A percentile compares a stretch with the other conserved stretches of the same genome.
Evolutionary conservation across 2,888 invertebrate species (phyloP).

Genomic region (Sesamia inferens): DNA sequence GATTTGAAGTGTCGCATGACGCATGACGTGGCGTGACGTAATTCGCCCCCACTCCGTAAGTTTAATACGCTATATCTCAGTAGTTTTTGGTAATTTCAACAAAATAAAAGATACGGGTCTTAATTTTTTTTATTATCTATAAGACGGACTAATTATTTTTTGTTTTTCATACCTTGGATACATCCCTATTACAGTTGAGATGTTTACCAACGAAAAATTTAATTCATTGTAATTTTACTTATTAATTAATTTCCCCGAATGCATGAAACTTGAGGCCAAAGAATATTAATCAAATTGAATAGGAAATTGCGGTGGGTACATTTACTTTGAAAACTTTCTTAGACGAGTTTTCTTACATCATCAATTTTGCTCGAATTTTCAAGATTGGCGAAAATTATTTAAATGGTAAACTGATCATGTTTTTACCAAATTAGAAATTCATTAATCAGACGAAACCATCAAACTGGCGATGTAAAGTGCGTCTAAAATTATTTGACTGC

Average conservation of each 20-base stretch:
- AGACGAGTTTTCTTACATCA: neutral
- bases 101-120: too few relatives aligned
- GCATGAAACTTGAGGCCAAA: neutral
- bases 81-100: too few relatives aligned
- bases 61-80: too few relatives aligned
- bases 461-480: neutral
- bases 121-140: too few relatives aligned
- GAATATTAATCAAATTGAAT: neutral
- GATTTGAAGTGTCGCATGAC: too few relatives aligned
- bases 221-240: neutral
- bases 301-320: neutral
- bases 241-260: neutral
- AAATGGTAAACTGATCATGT: neutral
- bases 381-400: neutral
- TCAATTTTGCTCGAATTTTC: neutral
- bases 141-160: too few relatives aligned
- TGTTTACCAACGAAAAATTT: neutral
- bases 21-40: too few relatives aligned
- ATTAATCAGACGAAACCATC: neutral
- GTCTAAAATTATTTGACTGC: neutral
- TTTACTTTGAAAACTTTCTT: neutral
- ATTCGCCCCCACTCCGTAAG: too few relatives aligned
- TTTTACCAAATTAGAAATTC: neutral
- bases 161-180: too few relatives aligned
- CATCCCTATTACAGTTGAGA: too few relatives aligned